Percentiles rank a stretch among this genome's conserved stretches.
These are phyloP conservation scores for Platycercus adscitus DNA, from an alignment of 2,113 vertebrate species.

Conservation along the genomic window DNA sequence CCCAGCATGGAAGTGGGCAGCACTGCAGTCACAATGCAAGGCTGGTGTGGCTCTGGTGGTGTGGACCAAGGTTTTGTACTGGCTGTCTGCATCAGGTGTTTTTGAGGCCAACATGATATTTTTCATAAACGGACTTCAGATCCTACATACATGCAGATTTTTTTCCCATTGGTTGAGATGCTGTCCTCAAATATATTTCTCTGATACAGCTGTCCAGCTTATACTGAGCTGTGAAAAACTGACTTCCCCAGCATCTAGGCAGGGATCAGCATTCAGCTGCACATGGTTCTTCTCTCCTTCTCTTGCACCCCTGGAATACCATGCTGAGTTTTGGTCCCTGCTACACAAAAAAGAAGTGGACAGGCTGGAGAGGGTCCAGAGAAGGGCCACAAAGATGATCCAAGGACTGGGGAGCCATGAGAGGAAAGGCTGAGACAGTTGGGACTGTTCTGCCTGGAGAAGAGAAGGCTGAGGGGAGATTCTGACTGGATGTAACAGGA, in stretches of 20 bases:
- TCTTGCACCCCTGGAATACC: neutral
- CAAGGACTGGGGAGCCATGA: neutral
- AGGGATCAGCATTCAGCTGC: neutral
- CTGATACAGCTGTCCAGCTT: neutral
- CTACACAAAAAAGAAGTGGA: neutral
- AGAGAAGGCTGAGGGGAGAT: neutral
- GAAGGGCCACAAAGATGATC: neutral
- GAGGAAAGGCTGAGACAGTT: neutral
- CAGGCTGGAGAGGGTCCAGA: neutral
- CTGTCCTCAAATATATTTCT: neutral
- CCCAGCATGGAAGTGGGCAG: accelerated
- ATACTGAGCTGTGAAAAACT: neutral
- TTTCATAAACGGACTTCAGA: neutral
- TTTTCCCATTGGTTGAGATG: neutral
- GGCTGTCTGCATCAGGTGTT: neutral
- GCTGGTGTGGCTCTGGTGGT: neutral
- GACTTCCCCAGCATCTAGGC: neutral
- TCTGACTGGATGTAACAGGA: neutral
- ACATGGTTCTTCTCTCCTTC: accelerated
- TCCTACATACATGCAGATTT: neutral
- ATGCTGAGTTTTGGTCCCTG: neutral
- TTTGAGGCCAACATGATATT: neutral
- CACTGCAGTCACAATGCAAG: neutral
- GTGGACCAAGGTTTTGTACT: accelerated
- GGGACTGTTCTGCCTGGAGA: neutral